Base-by-base conservation (phyloP, 2,797 vertebrate genomes). In the Protonibea diacanthus region DNA sequence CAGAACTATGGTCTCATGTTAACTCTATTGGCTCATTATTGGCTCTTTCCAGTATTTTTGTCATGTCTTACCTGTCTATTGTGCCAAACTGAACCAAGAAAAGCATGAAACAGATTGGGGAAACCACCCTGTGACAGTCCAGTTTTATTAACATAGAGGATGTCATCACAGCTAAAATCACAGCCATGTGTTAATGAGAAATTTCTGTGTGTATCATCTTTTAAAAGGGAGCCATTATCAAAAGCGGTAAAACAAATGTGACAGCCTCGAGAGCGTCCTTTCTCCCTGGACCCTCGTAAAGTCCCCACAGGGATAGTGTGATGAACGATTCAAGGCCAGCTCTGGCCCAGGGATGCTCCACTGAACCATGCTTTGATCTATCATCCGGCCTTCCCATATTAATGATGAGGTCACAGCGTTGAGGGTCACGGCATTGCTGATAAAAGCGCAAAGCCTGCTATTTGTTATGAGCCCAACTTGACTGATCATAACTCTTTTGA, bases 361-460 rank as follows among this genome's bases (percentile, higher is more conserved):
- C 85, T 93, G 92, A 92, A 93, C 93, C 90, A 88, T 90, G 91
- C 87, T 92, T 84, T 94, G 94, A 95, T 96, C 92, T 92, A 95
- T 95, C 92, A 95, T 93, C 88, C 77, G 86, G 89, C 90, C 92
- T 87, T 88, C 90, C 89, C 90, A 92, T 94, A 95, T 96, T 94
- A 93, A 95, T 94, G 94, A 95, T 95, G 94, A 95, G 94, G 92
- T 94, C 91, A 93, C 86, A 74, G 74, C 82, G 93, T 92, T 91
- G 94, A 95, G 95, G 95, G 95, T 95, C 95, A 94, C 71, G 64
- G 91, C 88, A 71, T 91, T 77, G 92, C 93, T 92, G 89, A 94
- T 94, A 93, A 95, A 95, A 94, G 93, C 89, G 88, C 91, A 92
- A 91, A 87, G 91, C 83, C 89, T 71, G 89, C 91, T 93, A 95